Base-by-base conservation (phyloP, 2,113 vertebrate species). In the Zingel zingel region DNA sequence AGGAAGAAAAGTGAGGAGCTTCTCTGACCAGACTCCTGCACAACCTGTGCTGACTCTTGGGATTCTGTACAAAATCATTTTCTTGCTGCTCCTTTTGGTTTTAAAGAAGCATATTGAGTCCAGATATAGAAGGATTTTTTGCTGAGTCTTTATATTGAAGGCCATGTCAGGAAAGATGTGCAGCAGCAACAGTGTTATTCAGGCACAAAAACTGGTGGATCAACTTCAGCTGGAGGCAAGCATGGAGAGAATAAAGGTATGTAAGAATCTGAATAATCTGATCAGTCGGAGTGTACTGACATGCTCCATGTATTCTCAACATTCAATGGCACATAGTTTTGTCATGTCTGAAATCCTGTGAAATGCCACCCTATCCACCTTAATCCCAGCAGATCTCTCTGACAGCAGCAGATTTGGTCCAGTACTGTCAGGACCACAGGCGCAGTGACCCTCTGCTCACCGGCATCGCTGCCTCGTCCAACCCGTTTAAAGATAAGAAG, bases 401-500 rank as follows among this genome's bases (percentile, higher is more conserved):
- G 77, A 95, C 96, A 1, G 96, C 96, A 4, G 68, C 88, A 1
- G 95, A 97, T 68, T 78, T 97, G 80, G 91, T 97, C 57, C 95
- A 92, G 84, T 97, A 96, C 90, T 97, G 96, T 81, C 94, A 82
- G 59, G 95, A 96, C 15, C 93, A 97, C 85, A 86, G 94, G 63
- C 94, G 94, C 78, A 95, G 91, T 0, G 96, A 97, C 88, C 95
- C 96, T 8, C 95, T 97, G 71, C 89, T 97, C 43, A 94, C 92
- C 9, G 95, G 96, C 73, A 96, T 97, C 47, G 88, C 94, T 0
- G 88, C 95, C 1, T 95, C 96, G 0, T 94, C 94, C 78, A 97
- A 96, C 79, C 96, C 96, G 27, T 97, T 96, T 90, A 96, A 96
- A 92, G 96, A 97, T 54, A 97, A 96, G 94, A 97, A 96, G 90